Base-by-base conservation (phyloP, 2,113 vertebrate genomes). In the Isichthys henryi region DNA sequence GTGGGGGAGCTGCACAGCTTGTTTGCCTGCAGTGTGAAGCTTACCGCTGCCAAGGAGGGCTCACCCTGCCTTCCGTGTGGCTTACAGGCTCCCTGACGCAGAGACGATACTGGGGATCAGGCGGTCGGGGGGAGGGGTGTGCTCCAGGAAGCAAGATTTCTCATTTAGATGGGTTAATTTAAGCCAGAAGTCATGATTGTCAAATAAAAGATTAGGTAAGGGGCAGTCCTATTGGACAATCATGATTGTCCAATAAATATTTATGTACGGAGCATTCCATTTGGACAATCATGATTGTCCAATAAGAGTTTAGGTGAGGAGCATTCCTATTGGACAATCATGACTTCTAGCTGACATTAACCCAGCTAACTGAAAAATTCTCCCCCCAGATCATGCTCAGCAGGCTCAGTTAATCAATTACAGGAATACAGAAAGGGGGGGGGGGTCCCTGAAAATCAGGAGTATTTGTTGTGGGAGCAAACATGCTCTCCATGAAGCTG, bases 1-100 rank as follows among this genome's bases (percentile, higher is more conserved):
- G 91, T 70, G 90, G 88, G 50, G 49, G 77, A 88, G 45, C 88
- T 1, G 70, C 11, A 90, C 77, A 2, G 88, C 87, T 89, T 53
- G 93, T 93, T 92, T 92, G 88, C 88, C 90, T 90, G 91, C 91
- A 88, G 91, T 43, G 31, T 92, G 92, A 94, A 10, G 93, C 89
- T 91, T 91, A 88, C 94, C 95, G 94, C 95, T 95, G 94, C 92
- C 93, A 49, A 84, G 91, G 87, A 89, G 92, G 93, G 19, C 91
- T 94, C 93, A 62, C 58, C 58, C 23, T n/a, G 23, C 58, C 58
- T 62, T 62, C 23, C 58, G 23, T 27, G 58, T 62, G 58, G 58
- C 23, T 27, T 8, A 27, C 58, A 58, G 56, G 56, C 56, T 62
- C 23, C 23, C 58, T 62, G 58, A n/a, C 7, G 8, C 58, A 91